A percentile compares a stretch with the other conserved stretches of the same genome.
Evolutionary conservation across 2,888 invertebrate genomes (phyloP).

Genomic region (Cheilosia pagana): DNA sequence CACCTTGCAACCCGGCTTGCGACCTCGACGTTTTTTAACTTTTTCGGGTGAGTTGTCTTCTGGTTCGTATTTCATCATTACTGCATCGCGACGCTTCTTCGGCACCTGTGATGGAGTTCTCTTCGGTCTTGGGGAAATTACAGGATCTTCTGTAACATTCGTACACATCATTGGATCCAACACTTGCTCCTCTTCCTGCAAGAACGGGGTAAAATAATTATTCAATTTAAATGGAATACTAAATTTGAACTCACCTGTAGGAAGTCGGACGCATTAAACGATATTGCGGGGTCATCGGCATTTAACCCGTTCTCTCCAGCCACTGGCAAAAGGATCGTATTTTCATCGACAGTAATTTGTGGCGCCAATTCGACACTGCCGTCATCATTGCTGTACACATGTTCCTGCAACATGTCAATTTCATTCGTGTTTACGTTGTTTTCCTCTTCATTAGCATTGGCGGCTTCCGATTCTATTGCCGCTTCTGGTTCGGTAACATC

Average conservation of each 20-base stretch:
- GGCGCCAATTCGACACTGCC: constrained; percentile 61
- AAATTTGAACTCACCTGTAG: constrained; percentile 51
- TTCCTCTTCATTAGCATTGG: constrained; percentile 18
- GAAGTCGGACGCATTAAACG: constrained; percentile 60
- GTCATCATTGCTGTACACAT: constrained; percentile 61
- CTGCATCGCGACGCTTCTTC: constrained; percentile 73
- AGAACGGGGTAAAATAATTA: background rate
- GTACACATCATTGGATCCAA: constrained; percentile 66
- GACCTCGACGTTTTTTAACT: constrained; percentile 55
- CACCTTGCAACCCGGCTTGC: constrained; percentile 64
- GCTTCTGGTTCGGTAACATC: constrained; percentile 20
- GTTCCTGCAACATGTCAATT: constrained; percentile 68
- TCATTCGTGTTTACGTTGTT: constrained; percentile 51
- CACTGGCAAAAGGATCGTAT: constrained; percentile 62
- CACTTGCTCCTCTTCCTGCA: constrained; percentile 69
- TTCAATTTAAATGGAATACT: background rate
- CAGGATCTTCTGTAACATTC: background rate
- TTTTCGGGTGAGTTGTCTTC: constrained; percentile 43
- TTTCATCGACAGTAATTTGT: constrained; percentile 64
- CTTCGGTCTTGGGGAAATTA: constrained; percentile 3
- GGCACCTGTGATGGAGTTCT: constrained; percentile 70
- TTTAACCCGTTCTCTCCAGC: constrained; percentile 61
- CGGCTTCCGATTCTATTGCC: background rate
- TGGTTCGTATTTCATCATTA: constrained; percentile 35
- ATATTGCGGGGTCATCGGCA: constrained; percentile 59